phyloP scores from a whole-genome alignment of 2,888 invertebrate genomes.

The Ennomos erosarius region DNA sequence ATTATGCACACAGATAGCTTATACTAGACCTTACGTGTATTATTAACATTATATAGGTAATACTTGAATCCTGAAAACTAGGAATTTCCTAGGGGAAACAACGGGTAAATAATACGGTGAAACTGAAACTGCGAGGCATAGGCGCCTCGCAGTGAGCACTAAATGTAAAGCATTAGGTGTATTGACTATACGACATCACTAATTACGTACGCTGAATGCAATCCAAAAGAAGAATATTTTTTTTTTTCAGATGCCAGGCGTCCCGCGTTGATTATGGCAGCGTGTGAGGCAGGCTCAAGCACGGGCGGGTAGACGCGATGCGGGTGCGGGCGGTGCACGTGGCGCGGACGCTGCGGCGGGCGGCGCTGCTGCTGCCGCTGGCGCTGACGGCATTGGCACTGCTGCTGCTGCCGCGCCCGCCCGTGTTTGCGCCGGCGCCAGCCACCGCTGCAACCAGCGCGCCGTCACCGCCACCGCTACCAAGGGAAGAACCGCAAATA shows the following conservation, averaged over 20 bases:
- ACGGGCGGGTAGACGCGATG: constrained; percentile 55
- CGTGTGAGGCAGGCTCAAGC: constrained; percentile 37
- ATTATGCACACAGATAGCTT: too few relatives aligned
- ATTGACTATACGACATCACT: too few relatives aligned
- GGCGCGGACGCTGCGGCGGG: constrained; percentile 73
- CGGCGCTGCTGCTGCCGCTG: constrained; percentile 80
- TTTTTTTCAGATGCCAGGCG: constrained; percentile 27
- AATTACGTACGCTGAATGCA: too few relatives aligned
- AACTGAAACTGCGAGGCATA: too few relatives aligned
- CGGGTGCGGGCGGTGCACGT: constrained; percentile 74
- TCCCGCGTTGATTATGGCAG: constrained; percentile 30
- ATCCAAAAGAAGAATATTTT: not conserved
- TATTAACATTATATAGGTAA: too few relatives aligned
- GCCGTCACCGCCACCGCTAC: constrained; percentile 40
- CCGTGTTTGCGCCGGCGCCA: constrained; percentile 57
- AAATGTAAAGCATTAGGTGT: too few relatives aligned
- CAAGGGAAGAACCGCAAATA: constrained; percentile 49
- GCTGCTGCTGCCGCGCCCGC: constrained; percentile 77
- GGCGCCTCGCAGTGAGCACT: too few relatives aligned
- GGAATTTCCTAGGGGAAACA: too few relatives aligned
- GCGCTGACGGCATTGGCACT: constrained; percentile 80
- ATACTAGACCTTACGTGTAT: too few relatives aligned
- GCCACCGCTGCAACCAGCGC: constrained; percentile 46
- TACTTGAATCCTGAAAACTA: too few relatives aligned
- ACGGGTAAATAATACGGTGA: too few relatives aligned